Base-by-base conservation (phyloP, 2,113 vertebrate species). In the Onychorhynchus coronatus region DNA sequence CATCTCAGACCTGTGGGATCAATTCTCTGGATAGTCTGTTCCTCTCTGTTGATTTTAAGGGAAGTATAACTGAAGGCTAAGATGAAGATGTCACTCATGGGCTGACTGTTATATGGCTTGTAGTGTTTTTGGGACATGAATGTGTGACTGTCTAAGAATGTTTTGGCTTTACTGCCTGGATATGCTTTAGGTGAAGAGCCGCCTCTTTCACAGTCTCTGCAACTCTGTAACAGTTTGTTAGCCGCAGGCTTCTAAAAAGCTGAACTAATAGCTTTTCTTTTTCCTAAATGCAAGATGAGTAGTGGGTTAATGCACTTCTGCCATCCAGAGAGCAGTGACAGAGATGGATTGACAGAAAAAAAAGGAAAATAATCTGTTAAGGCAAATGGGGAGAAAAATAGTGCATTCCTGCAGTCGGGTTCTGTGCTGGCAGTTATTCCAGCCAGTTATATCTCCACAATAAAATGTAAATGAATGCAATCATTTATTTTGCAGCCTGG, bases 401-500 rank as follows among this genome's bases (percentile, higher is more conserved):
- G 75, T 84, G 70, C 66, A 88, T 97, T 89, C 92, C 67, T 81
- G 39, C 84, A 75, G 79, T 87, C 3, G 2, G 11, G 25, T 90
- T 92, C 75, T 84, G 61, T 85, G 91, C 79, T 0, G 9, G 78
- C 62, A 88, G 89, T 94, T 94, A 85, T 92, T 96, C 81, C 73
- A 95, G 75, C 68, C 84, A 71, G 73, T 89, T 95, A 71, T 92
- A 70, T 92, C 80, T 84, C 39, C 49, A 89, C 92, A 97, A 93
- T 94, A 96, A 97, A 95, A 96, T 95, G 95, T 85, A 96, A 97
- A 97, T 96, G 81, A 97, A 88, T 92, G 95, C 92, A 93, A 93
- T 96, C 8, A 91, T 78, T 88, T 96, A 86, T 92, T 96, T 88
- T 92, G 84, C 94, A 90, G 90, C 95, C 94, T 81, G 81, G 81